Percentiles rank a stretch among this genome's conserved stretches.
These are phyloP conservation scores for Latheticus oryzae DNA, from an alignment of 2,888 invertebrate species.

Conservation along the genomic window DNA sequence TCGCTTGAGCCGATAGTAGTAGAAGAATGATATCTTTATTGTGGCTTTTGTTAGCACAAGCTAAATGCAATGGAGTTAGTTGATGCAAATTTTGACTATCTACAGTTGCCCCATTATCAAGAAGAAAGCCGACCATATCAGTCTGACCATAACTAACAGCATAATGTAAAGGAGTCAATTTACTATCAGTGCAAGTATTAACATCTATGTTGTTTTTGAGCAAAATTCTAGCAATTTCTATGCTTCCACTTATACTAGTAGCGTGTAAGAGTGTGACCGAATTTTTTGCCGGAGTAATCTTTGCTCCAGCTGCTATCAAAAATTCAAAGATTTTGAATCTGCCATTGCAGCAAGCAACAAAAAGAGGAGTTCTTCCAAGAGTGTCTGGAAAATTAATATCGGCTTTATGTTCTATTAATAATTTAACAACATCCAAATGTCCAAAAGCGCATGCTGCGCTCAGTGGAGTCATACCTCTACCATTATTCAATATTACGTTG, in stretches of 20 bases:
- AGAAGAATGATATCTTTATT: background rate
- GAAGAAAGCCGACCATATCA: conserved; percentile 5
- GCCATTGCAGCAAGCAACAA: background rate
- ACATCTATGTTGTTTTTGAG: background rate
- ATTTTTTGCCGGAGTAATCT: background rate
- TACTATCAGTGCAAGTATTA: background rate
- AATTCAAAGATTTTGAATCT: background rate
- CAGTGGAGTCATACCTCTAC: background rate
- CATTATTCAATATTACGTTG: too few species aligned
- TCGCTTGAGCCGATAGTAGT: background rate
- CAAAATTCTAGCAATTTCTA: background rate
- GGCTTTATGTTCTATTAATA: background rate
- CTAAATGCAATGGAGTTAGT: conserved; percentile 9
- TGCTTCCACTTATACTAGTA: background rate
- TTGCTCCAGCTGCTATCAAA: background rate
- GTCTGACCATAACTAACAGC: too few species aligned
- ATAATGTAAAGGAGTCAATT: too few species aligned
- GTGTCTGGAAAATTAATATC: background rate
- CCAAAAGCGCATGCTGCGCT: background rate
- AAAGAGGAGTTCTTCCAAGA: background rate
- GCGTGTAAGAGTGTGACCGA: background rate
- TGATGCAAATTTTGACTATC: too few species aligned
- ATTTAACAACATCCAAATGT: conserved; percentile 3
- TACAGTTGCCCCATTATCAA: background rate
- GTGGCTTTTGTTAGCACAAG: conserved; percentile 8